Evolutionary conservation across 2,113 vertebrate genomes (phyloP).

Genomic region (Spheniscus mendiculus): DNA sequence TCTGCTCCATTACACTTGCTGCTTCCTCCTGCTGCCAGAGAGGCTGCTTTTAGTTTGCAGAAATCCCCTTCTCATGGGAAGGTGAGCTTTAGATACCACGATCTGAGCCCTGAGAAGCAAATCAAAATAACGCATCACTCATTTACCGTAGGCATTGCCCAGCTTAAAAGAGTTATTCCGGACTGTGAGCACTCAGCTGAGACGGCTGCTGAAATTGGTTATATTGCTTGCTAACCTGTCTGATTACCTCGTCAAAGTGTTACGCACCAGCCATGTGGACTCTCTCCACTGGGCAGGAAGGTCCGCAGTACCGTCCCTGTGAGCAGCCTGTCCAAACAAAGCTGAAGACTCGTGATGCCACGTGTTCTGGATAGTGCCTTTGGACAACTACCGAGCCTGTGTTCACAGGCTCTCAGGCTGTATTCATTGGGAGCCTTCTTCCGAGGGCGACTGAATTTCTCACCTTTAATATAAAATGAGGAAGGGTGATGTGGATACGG

Average conservation of each 20-base stretch:
- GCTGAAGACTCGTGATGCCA: rapidly evolving
- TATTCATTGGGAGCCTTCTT: neutral
- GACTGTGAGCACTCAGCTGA: rapidly evolving
- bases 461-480: neutral
- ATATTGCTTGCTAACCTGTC: neutral
- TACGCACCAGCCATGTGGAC: neutral
- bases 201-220: neutral
- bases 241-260: neutral
- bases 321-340: neutral
- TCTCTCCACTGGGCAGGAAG: neutral
- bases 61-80: neutral
- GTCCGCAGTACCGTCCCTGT: neutral
- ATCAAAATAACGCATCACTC: neutral
- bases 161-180: neutral
- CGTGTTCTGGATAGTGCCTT: neutral
- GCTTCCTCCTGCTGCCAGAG: neutral
- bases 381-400: neutral
- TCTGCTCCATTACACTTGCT: conserved; percentile 15
- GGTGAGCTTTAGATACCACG: neutral
- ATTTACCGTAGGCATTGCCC: neutral
- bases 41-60: conserved; percentile 14
- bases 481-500: neutral
- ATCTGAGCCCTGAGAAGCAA: neutral
- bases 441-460: neutral
- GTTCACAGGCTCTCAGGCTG: neutral